These are phyloP conservation scores for Papilio xuthus DNA, from an alignment of 1,140 invertebrate species.

Conservation along the genomic window DNA sequence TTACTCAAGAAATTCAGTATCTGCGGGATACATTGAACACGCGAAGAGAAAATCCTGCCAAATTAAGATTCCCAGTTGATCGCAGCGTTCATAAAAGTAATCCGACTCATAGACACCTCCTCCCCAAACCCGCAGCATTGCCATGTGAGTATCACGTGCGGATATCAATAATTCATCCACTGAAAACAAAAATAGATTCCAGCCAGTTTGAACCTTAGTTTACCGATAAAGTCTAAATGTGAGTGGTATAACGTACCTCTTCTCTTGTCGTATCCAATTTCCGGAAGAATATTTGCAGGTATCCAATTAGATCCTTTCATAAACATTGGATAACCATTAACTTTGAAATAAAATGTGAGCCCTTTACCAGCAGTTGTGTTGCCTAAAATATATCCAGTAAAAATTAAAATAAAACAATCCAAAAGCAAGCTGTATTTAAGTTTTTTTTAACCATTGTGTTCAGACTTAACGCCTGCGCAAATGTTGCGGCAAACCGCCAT, in stretches of 20 bases:
- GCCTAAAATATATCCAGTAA: conserved; percentile 48
- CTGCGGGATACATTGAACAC: conserved; percentile 96
- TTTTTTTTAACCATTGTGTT: no score
- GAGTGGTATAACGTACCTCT: conserved; percentile 61
- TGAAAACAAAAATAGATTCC: conserved; percentile 44
- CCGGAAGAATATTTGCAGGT: conserved; percentile 93
- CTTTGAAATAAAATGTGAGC: conserved; percentile 92
- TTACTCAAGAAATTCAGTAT: conserved; percentile 86
- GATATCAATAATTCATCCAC: conserved; percentile 86
- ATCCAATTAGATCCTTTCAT: conserved; percentile 99
- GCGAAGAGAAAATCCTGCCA: conserved; percentile 99
- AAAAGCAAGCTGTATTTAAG: no score
- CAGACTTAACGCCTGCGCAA: no score
- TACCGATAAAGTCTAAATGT: not conserved
- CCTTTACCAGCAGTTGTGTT: conserved; percentile 81
- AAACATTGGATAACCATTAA: conserved; percentile 96
- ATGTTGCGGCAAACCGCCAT: no score
- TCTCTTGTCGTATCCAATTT: conserved; percentile 82
- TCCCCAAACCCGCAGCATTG: conserved; percentile 98
- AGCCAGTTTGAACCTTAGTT: not conserved
- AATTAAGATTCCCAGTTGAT: conserved; percentile 90
- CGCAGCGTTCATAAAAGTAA: conserved; percentile 93
- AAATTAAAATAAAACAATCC: not conserved
- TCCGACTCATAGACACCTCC: conserved; percentile 98
- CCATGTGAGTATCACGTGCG: conserved; percentile 92